Evolutionary conservation across 2,888 invertebrate genomes (phyloP).

Genomic region (Drosophila melanosoma): DNA sequence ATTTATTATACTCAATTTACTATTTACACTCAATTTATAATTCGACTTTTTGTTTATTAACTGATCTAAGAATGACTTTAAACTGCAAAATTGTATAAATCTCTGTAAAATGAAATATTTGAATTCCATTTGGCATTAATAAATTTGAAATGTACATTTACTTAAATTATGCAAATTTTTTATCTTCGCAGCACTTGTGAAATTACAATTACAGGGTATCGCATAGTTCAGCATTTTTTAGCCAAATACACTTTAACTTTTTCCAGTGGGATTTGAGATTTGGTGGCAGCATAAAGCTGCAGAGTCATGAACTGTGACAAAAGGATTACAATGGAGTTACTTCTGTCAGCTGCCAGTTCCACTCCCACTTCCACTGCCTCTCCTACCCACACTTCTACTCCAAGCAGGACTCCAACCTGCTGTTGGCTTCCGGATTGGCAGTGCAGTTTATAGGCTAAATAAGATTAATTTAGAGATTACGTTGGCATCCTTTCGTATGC

Average conservation of each 20-base stretch:
- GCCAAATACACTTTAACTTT: neutral
- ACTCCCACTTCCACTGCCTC: neutral
- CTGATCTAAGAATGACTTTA: too few relatives aligned
- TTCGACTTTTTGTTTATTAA: neutral
- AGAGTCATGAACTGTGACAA: conserved; percentile 78
- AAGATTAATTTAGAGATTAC: conserved; percentile 76
- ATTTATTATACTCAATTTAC: neutral
- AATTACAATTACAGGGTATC: conserved; percentile 6
- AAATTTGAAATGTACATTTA: neutral
- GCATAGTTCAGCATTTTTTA: neutral
- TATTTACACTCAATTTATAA: neutral
- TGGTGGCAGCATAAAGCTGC: conserved; percentile 46
- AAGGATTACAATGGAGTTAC: conserved; percentile 76
- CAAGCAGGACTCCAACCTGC: neutral
- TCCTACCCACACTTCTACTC: neutral
- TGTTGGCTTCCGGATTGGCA: conserved; percentile 8
- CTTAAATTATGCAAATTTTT: neutral
- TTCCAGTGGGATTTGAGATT: conserved; percentile 9
- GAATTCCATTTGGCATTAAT: neutral
- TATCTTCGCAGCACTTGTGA: neutral
- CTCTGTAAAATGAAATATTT: neutral
- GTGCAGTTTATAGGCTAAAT: conserved; percentile 70
- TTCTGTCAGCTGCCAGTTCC: conserved; percentile 37
- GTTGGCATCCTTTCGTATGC: conserved; percentile 35
- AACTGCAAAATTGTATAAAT: too few relatives aligned